Conservation (phyloP, 1,140 invertebrate genomes). For the Drosophila eugracilis region DNA sequence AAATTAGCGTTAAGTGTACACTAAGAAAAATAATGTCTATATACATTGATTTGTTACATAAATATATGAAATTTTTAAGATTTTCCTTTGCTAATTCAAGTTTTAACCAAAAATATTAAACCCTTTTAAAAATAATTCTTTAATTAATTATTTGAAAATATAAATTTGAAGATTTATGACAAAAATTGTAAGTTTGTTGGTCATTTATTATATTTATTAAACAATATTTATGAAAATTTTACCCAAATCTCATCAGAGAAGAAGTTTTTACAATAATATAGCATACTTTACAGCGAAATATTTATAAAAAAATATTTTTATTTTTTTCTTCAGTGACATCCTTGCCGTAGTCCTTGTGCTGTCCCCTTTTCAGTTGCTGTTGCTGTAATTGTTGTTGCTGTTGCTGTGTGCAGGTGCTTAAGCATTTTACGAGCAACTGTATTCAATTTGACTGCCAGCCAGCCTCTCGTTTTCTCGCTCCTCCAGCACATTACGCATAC, state of each 20-base stretch:
- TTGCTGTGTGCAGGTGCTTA: constrained; percentile 74
- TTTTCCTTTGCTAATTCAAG: too few relatives aligned
- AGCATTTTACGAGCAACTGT: constrained; percentile 80
- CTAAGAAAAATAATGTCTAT: constrained; percentile 1
- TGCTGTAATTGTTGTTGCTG: constrained; percentile 40
- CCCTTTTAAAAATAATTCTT: too few relatives aligned
- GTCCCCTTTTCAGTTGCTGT: constrained; percentile 18
- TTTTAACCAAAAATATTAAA: too few relatives aligned
- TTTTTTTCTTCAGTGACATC: constrained; percentile 23
- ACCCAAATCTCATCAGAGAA: too few relatives aligned
- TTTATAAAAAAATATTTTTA: background rate
- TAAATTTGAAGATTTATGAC: too few relatives aligned
- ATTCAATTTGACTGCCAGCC: constrained; percentile 69
- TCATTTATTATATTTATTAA: too few relatives aligned
- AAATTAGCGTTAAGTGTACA: constrained; percentile 78
- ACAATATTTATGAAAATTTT: too few relatives aligned
- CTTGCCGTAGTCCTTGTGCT: constrained; percentile 37
- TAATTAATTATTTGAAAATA: too few relatives aligned
- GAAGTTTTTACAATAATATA: background rate
- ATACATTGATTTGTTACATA: too few relatives aligned
- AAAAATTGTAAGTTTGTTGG: too few relatives aligned
- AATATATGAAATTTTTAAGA: too few relatives aligned
- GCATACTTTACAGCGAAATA: too few relatives aligned
- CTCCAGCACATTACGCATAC: constrained; percentile 67
- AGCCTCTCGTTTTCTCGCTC: constrained; percentile 20